Evolutionary conservation across 2,888 invertebrate species (phyloP).

Genomic region (Fragum sueziense): DNA sequence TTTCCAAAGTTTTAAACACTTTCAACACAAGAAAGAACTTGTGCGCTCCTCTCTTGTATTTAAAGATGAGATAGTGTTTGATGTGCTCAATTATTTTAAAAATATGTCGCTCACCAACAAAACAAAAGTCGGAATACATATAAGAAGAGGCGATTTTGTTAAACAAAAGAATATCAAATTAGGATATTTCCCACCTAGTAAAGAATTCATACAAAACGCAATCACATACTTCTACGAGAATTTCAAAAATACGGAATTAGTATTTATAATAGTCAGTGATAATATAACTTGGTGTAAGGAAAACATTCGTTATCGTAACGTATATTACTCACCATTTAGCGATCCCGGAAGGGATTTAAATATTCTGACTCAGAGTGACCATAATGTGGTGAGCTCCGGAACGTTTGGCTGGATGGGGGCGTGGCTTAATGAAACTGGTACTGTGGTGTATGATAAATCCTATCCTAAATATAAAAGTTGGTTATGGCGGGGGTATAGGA

Average conservation of each 20-base stretch:
- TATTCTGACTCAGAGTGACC: slow-evolving; percentile 71
- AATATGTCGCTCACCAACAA: background rate
- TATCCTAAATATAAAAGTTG: slow-evolving; percentile 58
- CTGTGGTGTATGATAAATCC: slow-evolving; percentile 63
- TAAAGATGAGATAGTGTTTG: background rate
- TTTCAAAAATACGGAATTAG: slow-evolving; percentile 25
- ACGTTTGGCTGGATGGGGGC: slow-evolving; percentile 80
- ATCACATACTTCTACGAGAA: slow-evolving; percentile 59
- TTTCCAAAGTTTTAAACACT: background rate
- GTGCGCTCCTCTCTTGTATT: background rate
- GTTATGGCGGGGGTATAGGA: slow-evolving; percentile 49
- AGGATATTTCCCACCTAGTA: slow-evolving; percentile 65
- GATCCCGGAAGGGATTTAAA: slow-evolving; percentile 60
- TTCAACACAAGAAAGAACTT: slow-evolving; percentile 5
- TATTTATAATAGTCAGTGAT: slow-evolving; percentile 66
- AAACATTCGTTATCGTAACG: slow-evolving; percentile 48
- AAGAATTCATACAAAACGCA: slow-evolving; percentile 55
- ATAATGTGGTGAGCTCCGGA: slow-evolving; percentile 82
- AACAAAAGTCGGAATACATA: slow-evolving; percentile 53
- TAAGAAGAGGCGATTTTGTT: slow-evolving; percentile 65
- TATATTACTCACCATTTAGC: slow-evolving; percentile 46
- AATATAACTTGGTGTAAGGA: slow-evolving; percentile 60
- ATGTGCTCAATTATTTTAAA: background rate
- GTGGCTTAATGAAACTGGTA: slow-evolving; percentile 72
- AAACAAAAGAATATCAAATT: slow-evolving; percentile 17